Conservation (phyloP, 1,140 invertebrate species). For the Dreissena rostriformis region DNA sequence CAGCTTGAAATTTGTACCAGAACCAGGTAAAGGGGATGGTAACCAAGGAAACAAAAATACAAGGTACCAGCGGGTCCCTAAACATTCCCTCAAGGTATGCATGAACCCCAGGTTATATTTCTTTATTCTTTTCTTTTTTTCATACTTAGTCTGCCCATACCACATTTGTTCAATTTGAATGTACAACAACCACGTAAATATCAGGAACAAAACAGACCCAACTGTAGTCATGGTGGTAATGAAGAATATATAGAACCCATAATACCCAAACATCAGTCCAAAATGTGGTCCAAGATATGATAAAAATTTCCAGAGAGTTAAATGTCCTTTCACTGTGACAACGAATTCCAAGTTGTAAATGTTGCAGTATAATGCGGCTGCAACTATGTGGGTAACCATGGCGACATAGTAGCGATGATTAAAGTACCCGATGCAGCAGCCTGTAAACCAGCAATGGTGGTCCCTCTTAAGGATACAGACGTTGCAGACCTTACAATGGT, state of each 20-base stretch:
- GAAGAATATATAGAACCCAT: constrained; percentile 64
- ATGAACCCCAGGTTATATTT: constrained; percentile 46
- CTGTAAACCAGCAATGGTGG: constrained; percentile 97
- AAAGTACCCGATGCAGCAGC: constrained; percentile 93
- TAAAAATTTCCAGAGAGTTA: constrained; percentile 56
- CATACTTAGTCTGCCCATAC: constrained; percentile 70
- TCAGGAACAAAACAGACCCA: constrained; percentile 62
- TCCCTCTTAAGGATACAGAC: constrained; percentile 94
- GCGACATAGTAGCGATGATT: constrained; percentile 95
- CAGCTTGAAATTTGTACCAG: constrained; percentile 32
- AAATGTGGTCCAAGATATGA: constrained; percentile 71
- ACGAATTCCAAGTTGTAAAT: constrained; percentile 70
- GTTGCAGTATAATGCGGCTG: constrained; percentile 71
- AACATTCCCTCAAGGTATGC: constrained; percentile 35
- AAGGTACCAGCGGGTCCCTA: constrained; percentile 52
- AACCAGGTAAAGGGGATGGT: constrained; percentile 45
- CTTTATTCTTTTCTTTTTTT: constrained; percentile 66
- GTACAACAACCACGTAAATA: constrained; percentile 67
- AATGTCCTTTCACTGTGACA: constrained; percentile 62
- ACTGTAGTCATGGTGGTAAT: constrained; percentile 64
- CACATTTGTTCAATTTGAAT: constrained; percentile 65
- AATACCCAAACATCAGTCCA: constrained; percentile 63
- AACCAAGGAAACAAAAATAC: constrained; percentile 57
- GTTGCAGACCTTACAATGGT: constrained; percentile 93
- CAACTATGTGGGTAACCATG: constrained; percentile 88